Evolutionary conservation across 2,888 invertebrate species (phyloP).

Genomic region (Drosophila macrospina): DNA sequence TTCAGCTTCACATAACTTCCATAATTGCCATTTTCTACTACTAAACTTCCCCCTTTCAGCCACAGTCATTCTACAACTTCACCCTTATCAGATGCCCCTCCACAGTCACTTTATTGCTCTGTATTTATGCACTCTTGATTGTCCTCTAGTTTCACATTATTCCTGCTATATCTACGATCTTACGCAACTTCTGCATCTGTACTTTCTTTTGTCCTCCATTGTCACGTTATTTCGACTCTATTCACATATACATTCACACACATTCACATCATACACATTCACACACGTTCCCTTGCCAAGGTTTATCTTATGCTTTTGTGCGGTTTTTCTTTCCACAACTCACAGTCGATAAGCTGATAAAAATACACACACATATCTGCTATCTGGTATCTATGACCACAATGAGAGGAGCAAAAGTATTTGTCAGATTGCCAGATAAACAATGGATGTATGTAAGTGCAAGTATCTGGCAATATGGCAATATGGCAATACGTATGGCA

Average conservation of each 20-base stretch:
- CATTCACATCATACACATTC: background rate
- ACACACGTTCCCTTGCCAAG: background rate
- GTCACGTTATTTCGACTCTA: background rate
- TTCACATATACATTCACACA: background rate
- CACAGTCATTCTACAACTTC: no score
- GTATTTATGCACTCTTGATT: background rate
- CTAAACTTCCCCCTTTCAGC: no score
- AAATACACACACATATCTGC: constrained; percentile 9
- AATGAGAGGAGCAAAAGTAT: constrained; percentile 26
- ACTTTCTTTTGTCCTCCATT: background rate
- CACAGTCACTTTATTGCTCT: no score
- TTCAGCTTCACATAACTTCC: no score
- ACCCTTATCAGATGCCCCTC: no score
- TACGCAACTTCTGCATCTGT: background rate
- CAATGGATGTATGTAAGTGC: constrained; percentile 14
- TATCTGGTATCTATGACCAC: constrained; percentile 46
- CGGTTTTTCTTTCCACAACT: constrained; percentile 28
- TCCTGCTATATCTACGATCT: background rate
- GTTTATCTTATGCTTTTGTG: constrained; percentile 1
- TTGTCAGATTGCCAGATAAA: constrained; percentile 43
- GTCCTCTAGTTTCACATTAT: background rate
- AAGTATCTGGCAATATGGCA: constrained; percentile 13
- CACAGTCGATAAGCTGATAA: constrained; percentile 16
- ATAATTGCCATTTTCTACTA: no score
- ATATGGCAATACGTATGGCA: constrained; percentile 18